A percentile compares a stretch with the other conserved stretches of the same genome.
Evolutionary conservation across 2,113 vertebrate genomes (phyloP).

Genomic region (Sebastes fasciatus): DNA sequence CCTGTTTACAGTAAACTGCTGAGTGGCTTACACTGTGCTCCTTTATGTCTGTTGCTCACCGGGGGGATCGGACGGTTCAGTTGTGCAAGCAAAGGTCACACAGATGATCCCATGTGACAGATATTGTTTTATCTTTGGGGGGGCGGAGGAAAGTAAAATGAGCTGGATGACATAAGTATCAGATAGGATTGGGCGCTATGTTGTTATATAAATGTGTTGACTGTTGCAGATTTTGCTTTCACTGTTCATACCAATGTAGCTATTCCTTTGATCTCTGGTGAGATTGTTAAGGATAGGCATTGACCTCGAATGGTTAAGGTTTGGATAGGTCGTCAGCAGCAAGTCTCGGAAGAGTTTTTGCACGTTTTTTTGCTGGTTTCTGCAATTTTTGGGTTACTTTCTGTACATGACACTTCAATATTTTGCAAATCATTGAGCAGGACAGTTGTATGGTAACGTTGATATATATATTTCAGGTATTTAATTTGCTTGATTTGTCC

Average conservation of each 20-base stretch:
- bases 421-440: neutral
- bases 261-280: neutral
- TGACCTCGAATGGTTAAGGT: no score
- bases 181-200: no score
- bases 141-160: neutral
- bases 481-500: neutral
- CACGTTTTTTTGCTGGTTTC: no score
- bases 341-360: no score
- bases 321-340: no score
- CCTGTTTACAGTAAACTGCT: conserved; percentile 68
- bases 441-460: no score
- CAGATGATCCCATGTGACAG: conserved; percentile 12
- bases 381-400: no score
- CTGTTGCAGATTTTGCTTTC: neutral
- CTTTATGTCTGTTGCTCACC: conserved; percentile 31
- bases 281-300: no score
- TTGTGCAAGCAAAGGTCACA: conserved; percentile 46
- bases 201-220: no score
- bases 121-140: neutral
- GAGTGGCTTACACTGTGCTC: conserved; percentile 35
- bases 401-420: no score
- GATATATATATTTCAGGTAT: neutral
- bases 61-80: conserved; percentile 23
- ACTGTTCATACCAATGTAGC: neutral
- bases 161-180: neutral